phyloP scores from a whole-genome alignment of 2,797 vertebrate species.

The Aphelocoma californica region DNA sequence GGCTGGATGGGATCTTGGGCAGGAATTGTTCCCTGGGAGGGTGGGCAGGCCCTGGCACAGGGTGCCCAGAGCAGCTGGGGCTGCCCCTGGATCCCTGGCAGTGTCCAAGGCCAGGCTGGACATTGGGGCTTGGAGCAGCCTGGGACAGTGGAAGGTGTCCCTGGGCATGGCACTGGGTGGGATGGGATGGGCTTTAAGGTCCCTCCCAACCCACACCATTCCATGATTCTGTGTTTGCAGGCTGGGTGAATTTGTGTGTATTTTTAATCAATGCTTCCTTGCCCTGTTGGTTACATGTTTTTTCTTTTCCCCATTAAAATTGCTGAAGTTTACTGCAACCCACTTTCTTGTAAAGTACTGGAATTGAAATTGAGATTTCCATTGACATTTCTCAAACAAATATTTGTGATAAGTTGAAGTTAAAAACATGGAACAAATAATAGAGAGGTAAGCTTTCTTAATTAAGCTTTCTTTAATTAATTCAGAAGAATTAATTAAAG shows the following conservation, averaged over 20 bases:
- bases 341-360: neutral
- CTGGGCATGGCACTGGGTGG: neutral
- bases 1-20: neutral
- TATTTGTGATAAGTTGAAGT: neutral
- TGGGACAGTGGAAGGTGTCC: neutral
- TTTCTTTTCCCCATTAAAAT: neutral
- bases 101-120: too few species aligned
- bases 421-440: neutral
- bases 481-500: neutral
- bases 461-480: too few species aligned
- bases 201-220: too few species aligned
- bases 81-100: too few species aligned
- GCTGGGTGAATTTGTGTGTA: neutral
- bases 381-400: neutral
- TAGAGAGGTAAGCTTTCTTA: neutral
- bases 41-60: too few species aligned
- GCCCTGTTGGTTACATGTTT: neutral
- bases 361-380: neutral
- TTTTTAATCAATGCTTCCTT: neutral
- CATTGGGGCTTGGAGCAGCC: too few species aligned
- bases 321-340: neutral
- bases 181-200: fast-evolving
- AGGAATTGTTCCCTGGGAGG: too few species aligned
- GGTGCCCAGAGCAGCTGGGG: too few species aligned
- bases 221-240: neutral